phyloP scores from a whole-genome alignment of 1,140 invertebrate genomes.

The Tribolium castaneum region DNA sequence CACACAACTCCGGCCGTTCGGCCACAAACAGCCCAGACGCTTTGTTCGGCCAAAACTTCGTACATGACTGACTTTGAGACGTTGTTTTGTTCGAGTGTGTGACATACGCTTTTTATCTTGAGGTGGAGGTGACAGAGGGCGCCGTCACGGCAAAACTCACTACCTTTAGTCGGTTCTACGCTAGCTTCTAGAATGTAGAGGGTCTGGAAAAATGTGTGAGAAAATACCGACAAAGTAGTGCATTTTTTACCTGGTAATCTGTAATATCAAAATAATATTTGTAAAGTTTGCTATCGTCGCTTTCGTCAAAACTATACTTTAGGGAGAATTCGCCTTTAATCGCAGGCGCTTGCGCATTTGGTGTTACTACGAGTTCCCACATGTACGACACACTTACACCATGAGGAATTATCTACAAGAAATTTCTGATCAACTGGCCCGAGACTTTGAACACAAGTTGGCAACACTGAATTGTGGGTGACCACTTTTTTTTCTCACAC shows the following conservation, averaged over 20 bases:
- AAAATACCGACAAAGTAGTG: neutral
- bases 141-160: conserved; percentile 88
- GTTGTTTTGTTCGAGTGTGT: conserved; percentile 35
- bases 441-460: neutral
- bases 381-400: conserved; percentile 82
- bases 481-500: too few species aligned
- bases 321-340: conserved; percentile 58
- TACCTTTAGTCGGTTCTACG: conserved; percentile 83
- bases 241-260: conserved; percentile 69
- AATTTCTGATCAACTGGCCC: neutral
- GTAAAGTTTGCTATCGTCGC: conserved; percentile 64
- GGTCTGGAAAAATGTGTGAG: conserved; percentile 69
- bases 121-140: conserved; percentile 88
- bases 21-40: conserved; percentile 92
- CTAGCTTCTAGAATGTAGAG: conserved; percentile 84
- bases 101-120: conserved; percentile 71
- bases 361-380: conserved; percentile 77
- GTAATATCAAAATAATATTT: conserved; percentile 70
- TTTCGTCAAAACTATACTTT: conserved; percentile 63
- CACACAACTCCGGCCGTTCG: conserved; percentile 87
- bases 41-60: conserved; percentile 90
- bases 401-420: conserved; percentile 70
- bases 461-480: too few species aligned
- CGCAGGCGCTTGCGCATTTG: conserved; percentile 39
- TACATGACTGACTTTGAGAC: conserved; percentile 82